Evolutionary conservation across 2,113 vertebrate genomes (phyloP), one percentile per base, ranked within the genome.

Genomic region (Pygoscelis antarcticus): DNA sequence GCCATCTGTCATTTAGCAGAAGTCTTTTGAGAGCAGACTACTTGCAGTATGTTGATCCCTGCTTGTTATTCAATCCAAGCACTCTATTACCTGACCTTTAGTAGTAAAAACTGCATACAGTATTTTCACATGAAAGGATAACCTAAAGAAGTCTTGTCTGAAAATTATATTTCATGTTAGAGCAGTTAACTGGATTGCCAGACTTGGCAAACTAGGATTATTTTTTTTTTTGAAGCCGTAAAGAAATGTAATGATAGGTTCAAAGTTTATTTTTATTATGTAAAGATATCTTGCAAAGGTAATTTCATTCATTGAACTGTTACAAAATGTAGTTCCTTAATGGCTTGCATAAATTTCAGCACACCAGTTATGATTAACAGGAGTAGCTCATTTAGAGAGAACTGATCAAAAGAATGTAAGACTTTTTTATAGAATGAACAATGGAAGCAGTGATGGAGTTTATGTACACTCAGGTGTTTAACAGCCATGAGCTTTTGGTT

Each of bases 1-100:
- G 52, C 81, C 89, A 94, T 96, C 96, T 96, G 92, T 95, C 71
- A 92, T 89, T 96, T 93, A 90, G 46, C 71, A 96, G 87, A 87
- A 91, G 38, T 26, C 78, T 62, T 95, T 65, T 76, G 69, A 89
- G 91, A 76, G 71, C 64, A 78, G n/a, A 42, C 60, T 95, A 82
- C 68, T 94, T 85, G 52, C 57, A 75, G 40, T 49, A 70, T 66
- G 44, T 57, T 82, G 66, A 80, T 78, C 36, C 10, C 46, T 70
- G 57, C 74, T 96, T 88, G 61, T 93, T 94, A 72, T 84, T 97
- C 62, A 78, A 5, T 96, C 49, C 66, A n/a, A 64, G 42, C 71
- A 27, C 27, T 58, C 76, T 86, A 13, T 38, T 97, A 88, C 61
- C 64, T 88, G 49, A 94, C 62, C 70, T 79, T 88, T 89, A 75